Base-by-base conservation (phyloP, 2,888 invertebrate species). In the Hymenopus coronatus region DNA sequence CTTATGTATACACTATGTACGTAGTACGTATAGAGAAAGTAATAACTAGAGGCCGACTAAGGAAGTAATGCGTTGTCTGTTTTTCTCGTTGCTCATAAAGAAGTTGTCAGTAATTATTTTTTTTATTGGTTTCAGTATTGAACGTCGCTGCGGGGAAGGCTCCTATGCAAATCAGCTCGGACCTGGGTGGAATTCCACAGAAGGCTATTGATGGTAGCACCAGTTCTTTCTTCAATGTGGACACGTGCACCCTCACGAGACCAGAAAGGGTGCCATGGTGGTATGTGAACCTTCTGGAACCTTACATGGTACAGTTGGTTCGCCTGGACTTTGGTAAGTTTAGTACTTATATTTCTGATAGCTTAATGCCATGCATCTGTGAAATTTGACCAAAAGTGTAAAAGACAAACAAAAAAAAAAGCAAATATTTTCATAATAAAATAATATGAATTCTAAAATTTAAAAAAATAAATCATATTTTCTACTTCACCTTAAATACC, bases 121-220 rank as follows among this genome's bases (percentile, higher is more conserved):
- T 40, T 40, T 0, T 9, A 40, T 40, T 40, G 90, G 89, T 94
- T 94, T 0, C 95, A 98, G 98, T 98, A 81, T 93, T 98, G 86
- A 98, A 98, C 93, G 98, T 98, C 89, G 98, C 98, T 0, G 98
- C 98, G 2, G 98, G 98, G 54, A 98, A 98, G 93, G 98, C 98
- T 0, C 98, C 98, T 1, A 98, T 98, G 98, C 98, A 98, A 93
- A 96, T 96, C 8, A 97, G 97, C 89, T 97, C 97, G 0, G 96
- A 97, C 84, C 96, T 96, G 3, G 96, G 96, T 20, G 98, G 98
- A 25, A 97, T 97, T 20, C 98, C 98, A 0, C 98, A 98, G 93
- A 96, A 97, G 91, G 98, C 98, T 8, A 96, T 98, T 87, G 98
- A 98, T 92, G 98, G 98, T 85, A 98, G 98, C 93, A 98, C 98